A percentile compares a stretch with the other conserved stretches of the same genome.
Conservation (phyloP, 2,113 vertebrate genomes). For the Acrocephalus arundinaceus region DNA sequence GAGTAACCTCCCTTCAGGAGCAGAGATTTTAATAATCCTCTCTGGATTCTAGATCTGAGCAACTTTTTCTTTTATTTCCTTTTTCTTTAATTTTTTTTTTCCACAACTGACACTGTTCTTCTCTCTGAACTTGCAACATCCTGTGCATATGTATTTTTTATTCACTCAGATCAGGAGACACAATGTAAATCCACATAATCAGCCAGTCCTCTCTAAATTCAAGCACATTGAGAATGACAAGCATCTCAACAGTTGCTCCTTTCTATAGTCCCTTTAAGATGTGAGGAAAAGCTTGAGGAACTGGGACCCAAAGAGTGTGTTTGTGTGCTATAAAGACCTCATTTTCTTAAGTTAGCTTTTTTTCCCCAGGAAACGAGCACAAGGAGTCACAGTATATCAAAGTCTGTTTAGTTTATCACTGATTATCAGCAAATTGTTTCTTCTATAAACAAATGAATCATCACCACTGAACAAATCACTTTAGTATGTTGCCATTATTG, state of each 20-base stretch:
- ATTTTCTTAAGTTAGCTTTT: not conserved
- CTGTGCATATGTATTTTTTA: not conserved
- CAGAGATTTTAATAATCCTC: not conserved
- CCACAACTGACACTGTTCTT: not conserved
- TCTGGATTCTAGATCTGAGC: not conserved
- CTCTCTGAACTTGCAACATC: not conserved
- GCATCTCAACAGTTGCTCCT: not conserved
- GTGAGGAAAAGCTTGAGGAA: not conserved
- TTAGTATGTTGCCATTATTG: not conserved
- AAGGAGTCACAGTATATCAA: not conserved
- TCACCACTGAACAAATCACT: not conserved
- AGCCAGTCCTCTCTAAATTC: not conserved
- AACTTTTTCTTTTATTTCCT: not conserved
- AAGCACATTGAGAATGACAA: not conserved
- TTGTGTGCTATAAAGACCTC: fast-evolving
- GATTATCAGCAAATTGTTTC: not conserved
- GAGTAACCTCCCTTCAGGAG: not conserved
- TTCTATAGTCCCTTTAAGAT: not conserved
- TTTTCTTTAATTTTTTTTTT: not conserved
- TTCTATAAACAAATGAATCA: not conserved
- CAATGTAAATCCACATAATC: not conserved
- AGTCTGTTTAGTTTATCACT: not conserved
- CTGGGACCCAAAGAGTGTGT: not conserved
- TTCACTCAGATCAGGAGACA: not conserved
- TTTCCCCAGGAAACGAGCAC: not conserved